These are phyloP conservation scores for Grammomys surdaster DNA, from an alignment of 2,113 vertebrate species.

Conservation along the genomic window DNA sequence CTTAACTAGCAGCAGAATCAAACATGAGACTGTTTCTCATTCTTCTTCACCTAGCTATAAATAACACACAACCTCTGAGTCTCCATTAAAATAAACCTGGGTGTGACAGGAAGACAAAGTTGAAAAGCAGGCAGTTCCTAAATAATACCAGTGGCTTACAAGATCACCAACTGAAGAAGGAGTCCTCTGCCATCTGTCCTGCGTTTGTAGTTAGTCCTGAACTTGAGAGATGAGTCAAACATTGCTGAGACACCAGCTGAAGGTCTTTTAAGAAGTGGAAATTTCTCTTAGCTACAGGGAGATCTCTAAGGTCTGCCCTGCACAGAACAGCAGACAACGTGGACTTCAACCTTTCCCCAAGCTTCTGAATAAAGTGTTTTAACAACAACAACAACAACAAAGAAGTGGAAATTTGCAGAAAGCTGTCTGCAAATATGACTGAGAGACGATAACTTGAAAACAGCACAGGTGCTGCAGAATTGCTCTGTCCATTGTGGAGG, in stretches of 20 bases:
- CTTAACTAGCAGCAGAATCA: slow-evolving; percentile 62
- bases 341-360: no score
- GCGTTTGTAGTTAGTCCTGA: background rate
- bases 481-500: background rate
- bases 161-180: background rate
- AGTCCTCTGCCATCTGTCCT: background rate
- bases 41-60: slow-evolving; percentile 58
- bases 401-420: background rate
- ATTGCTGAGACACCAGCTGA: background rate
- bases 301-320: no score
- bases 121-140: slow-evolving; percentile 13
- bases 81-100: background rate
- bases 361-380: no score
- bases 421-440: background rate
- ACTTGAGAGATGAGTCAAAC: background rate
- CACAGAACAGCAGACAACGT: no score
- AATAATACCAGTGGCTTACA: background rate
- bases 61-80: slow-evolving; percentile 48
- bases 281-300: background rate
- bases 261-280: background rate
- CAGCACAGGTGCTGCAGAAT: background rate
- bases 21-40: slow-evolving; percentile 13
- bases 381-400: no score
- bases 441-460: slow-evolving; percentile 30
- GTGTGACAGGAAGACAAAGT: background rate